Base-by-base conservation (phyloP, 2,797 vertebrate species). In the Scolopax rusticola region DNA sequence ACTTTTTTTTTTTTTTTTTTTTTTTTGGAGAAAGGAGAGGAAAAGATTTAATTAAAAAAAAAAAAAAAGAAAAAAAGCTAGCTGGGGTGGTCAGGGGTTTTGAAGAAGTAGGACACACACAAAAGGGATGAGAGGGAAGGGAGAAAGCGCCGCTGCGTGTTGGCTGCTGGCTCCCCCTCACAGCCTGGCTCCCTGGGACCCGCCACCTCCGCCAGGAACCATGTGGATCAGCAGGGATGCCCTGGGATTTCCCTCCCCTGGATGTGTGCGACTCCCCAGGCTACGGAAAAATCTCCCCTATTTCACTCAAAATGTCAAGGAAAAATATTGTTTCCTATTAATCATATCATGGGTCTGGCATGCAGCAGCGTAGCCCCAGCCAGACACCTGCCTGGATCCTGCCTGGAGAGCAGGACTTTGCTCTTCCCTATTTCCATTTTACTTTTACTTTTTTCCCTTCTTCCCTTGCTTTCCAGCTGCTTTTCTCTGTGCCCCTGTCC, bases 61-160 rank as follows among this genome's bases (percentile, higher is more conserved):
- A 40, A n/a, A n/a, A 41, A 40, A 40, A 40, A 32, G 27, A 33
- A 83, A 23, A 48, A 51, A 36, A 9, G 12, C 81, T 48, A 61
- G 33, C 67, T 48, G 81, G 50, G 74, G 74, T 59, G 67, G 71
- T 50, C 59, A 28, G 84, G 75, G 92, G 78, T 84, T 87, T 70
- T 82, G 91, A 65, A 90, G 63, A 89, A 91, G 64, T 68, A 80
- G 87, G 75, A 85, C 0, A 0, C 2, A 18, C 25, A 32, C 77
- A 63, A 80, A 80, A 77, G 59, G 47, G 27, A 56, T 11, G 69
- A 51, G 82, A 94, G 36, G 60, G 53, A 79, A 59, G 28, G 48
- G n/a, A 74, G 48, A 50, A 87, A 78, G 48, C 0, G 0, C 59
- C 0, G 6, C 47, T 50, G 78, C 7, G 0, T 15, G 27, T 12